These are phyloP conservation scores for Lasiurus borealis DNA, from an alignment of 2,113 vertebrate species.

Conservation along the genomic window DNA sequence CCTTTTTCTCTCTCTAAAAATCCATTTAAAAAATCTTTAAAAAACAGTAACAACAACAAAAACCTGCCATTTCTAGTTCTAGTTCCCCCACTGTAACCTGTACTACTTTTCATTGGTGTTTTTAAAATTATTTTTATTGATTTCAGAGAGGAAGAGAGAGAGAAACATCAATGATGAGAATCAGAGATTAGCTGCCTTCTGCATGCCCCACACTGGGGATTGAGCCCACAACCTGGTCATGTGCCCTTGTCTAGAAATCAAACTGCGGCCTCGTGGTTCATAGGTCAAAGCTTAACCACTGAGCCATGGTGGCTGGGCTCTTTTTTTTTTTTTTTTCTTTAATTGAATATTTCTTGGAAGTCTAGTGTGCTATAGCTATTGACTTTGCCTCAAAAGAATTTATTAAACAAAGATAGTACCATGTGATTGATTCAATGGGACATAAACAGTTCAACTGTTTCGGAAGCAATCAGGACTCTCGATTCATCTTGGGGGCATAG, in stretches of 20 bases:
- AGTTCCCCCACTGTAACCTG: neutral
- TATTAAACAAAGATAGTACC: neutral
- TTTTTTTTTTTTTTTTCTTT: neutral
- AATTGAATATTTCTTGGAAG: neutral
- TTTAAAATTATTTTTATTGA: too few species aligned
- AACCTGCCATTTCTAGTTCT: neutral
- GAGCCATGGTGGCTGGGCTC: neutral
- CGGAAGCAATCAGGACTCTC: neutral
- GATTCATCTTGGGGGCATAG: neutral
- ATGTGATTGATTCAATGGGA: neutral
- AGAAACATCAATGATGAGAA: neutral
- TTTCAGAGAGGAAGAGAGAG: neutral
- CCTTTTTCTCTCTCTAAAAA: too few species aligned
- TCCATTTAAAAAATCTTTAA: too few species aligned
- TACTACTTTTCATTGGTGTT: neutral
- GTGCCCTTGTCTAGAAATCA: neutral
- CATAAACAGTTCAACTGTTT: neutral
- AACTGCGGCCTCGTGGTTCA: neutral
- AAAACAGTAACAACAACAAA: too few species aligned
- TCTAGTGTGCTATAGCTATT: neutral
- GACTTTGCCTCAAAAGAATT: constrained; percentile 15
- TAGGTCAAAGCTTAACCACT: neutral
- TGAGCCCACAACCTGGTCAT: neutral
- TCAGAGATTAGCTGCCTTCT: neutral
- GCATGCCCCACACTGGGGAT: neutral